These are phyloP conservation scores for Prunella fulvescens DNA, from an alignment of 2,113 vertebrate species.

Conservation along the genomic window DNA sequence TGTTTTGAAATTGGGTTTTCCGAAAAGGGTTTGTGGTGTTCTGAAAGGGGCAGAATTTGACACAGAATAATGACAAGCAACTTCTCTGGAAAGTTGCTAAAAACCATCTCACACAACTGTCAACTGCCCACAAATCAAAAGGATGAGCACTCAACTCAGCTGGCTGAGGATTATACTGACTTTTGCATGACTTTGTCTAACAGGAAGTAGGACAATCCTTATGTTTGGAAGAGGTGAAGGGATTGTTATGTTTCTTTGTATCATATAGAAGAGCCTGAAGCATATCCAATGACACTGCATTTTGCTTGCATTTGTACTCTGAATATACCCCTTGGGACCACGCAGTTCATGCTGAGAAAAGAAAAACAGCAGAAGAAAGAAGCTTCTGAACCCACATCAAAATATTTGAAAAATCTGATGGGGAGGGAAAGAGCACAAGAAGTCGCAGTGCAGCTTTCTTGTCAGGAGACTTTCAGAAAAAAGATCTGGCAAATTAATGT, in stretches of 20 bases:
- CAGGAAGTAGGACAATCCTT: background rate
- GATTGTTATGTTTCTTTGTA: background rate
- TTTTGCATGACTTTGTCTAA: background rate
- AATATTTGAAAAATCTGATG: background rate
- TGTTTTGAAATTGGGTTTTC: background rate
- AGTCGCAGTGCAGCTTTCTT: background rate
- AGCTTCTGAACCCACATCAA: background rate
- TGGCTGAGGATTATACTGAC: background rate
- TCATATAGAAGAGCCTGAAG: background rate
- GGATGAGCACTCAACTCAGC: background rate
- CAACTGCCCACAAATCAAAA: background rate
- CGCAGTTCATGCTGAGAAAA: background rate
- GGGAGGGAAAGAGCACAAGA: background rate
- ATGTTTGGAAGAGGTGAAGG: background rate
- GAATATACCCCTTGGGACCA: background rate
- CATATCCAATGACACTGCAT: background rate
- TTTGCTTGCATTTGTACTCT: background rate
- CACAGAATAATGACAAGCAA: too few relatives aligned
- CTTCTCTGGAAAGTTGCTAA: background rate
- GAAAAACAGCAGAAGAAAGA: conserved; percentile 3
- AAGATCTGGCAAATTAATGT: background rate
- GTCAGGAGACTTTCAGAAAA: background rate
- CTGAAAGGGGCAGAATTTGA: background rate
- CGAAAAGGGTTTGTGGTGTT: background rate
- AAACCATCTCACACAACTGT: background rate